Base-by-base conservation (phyloP, 1,140 invertebrate genomes). In the Lanistes nyassanus region DNA sequence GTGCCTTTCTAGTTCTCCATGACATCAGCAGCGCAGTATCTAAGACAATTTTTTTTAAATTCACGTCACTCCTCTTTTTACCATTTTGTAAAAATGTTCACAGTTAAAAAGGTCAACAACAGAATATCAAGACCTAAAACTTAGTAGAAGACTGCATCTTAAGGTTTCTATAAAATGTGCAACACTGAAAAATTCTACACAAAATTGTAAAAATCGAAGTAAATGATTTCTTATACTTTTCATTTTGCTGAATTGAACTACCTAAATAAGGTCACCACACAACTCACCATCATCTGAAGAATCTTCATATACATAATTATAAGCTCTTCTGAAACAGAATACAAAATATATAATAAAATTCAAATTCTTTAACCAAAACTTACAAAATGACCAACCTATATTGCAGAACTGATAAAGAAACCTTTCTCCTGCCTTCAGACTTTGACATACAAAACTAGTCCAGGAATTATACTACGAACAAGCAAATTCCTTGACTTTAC, bases 241-340 rank as follows among this genome's bases (percentile, higher is more conserved):
- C n/a, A n/a, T n/a, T n/a, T n/a, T n/a, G n/a, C n/a, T n/a, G n/a
- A n/a, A n/a, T n/a, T n/a, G n/a, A n/a, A n/a, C n/a, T n/a, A n/a
- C n/a, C n/a, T n/a, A n/a, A n/a, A n/a, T n/a, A n/a, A n/a, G n/a
- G n/a, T n/a, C n/a, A n/a, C n/a, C n/a, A n/a, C n/a, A n/a, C n/a
- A 56, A 51, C 76, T 77, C 75, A 83, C 82, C 82, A 70, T 83
- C 82, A 78, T 82, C 78, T 34, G 79, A 75, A 58, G 77, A 82
- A 56, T 82, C 82, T 36, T 75, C 79, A 69, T 76, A 71, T 23
- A 83, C 68, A 77, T 81, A 83, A 68, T 79, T 79, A 65, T 79
- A 79, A 16, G 79, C 78, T n/a, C 77, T 65, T 31, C 81, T 83
- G 78, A 53, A 80, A 81, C 42, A 69, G 74, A 67, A 76, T 23